Conservation (phyloP, 2,797 vertebrate species). For the Schizothorax lantsangensis region DNA sequence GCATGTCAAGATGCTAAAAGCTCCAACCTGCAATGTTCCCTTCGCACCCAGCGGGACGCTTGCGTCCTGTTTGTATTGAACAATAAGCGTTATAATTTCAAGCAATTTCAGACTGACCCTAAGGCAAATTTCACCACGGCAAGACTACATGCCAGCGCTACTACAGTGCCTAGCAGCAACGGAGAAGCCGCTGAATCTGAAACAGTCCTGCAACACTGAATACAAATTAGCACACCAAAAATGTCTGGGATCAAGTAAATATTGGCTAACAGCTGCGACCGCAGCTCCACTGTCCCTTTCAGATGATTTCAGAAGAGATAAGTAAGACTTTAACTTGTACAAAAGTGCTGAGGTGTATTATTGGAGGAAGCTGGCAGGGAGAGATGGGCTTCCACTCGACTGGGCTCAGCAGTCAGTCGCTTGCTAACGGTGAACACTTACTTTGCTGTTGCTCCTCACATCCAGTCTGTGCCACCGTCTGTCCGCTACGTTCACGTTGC, state of each 20-base stretch:
- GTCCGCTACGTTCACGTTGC: conserved; percentile 87
- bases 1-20: conserved; percentile 40
- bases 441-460: conserved; percentile 88
- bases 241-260: conserved; percentile 12
- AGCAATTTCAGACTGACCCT: conserved; percentile 23
- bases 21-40: conserved; percentile 29
- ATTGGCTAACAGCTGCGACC: background rate
- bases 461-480: conserved; percentile 89
- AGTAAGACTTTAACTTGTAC: conserved; percentile 9
- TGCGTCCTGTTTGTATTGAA: background rate
- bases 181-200: background rate
- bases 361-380: background rate
- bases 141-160: background rate
- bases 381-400: background rate
- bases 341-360: conserved; percentile 39
- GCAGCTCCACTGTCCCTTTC: background rate
- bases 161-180: background rate
- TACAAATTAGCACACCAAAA: conserved; percentile 18
- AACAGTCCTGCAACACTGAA: background rate
- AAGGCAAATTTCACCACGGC: conserved; percentile 4
- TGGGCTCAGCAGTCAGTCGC: conserved; percentile 35
- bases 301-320: background rate
- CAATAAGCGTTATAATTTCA: conserved; percentile 31
- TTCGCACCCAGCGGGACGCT: conserved; percentile 26
- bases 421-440: conserved; percentile 66